Evolutionary conservation across 2,797 vertebrate genomes (phyloP).

Genomic region (Pipistrellus pipistrellus): DNA sequence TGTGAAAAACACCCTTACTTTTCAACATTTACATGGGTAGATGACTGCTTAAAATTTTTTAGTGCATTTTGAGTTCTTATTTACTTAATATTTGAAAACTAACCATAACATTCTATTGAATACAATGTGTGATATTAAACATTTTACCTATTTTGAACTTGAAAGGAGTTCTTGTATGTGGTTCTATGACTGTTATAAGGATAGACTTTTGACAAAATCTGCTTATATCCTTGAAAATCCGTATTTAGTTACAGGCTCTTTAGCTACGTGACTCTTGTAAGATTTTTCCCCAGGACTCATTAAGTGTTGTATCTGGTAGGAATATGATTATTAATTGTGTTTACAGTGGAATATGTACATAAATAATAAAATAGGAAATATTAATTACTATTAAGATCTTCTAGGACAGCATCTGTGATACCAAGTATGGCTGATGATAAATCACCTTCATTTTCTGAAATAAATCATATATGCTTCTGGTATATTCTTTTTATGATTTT

Average conservation of each 20-base stretch:
- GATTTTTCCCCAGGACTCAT: slow-evolving; percentile 1
- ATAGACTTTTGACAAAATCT: not conserved
- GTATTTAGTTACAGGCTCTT: slow-evolving; percentile 2
- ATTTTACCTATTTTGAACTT: slow-evolving; percentile 47
- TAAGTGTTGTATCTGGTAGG: slow-evolving; percentile 42
- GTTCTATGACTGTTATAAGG: not conserved
- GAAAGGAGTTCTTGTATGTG: not conserved
- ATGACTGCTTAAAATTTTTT: not conserved
- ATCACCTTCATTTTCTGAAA: slow-evolving; percentile 49
- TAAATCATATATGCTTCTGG: slow-evolving; percentile 18
- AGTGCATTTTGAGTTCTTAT: not conserved
- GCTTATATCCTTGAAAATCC: slow-evolving; percentile 7
- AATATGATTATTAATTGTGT: slow-evolving; percentile 57
- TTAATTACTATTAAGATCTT: slow-evolving; percentile 62
- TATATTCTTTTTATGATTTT: slow-evolving; percentile 64
- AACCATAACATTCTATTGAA: not conserved
- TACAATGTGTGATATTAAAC: not conserved
- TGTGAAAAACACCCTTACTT: not conserved
- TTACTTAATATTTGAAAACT: slow-evolving; percentile 56
- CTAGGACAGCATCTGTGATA: slow-evolving; percentile 42
- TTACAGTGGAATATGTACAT: slow-evolving; percentile 42
- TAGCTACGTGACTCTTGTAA: not conserved
- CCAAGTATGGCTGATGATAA: slow-evolving; percentile 38
- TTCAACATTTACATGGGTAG: not conserved
- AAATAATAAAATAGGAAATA: slow-evolving; percentile 57